These are phyloP conservation scores for Lepidurus apus DNA, from an alignment of 1,140 invertebrate species.

Conservation along the genomic window DNA sequence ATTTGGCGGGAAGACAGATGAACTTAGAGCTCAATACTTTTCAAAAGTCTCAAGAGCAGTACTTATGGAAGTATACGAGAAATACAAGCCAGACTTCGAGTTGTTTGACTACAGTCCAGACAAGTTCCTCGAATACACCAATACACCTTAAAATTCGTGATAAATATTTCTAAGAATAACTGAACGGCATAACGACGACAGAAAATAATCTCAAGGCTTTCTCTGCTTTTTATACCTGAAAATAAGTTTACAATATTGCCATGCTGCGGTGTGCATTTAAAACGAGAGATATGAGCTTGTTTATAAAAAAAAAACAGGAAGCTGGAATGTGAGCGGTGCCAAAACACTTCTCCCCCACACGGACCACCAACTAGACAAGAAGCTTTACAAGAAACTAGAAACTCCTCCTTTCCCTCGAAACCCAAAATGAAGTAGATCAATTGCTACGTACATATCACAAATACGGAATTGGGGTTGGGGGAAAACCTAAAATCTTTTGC, in stretches of 20 bases:
- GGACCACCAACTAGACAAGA: constrained; percentile 2
- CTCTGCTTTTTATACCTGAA: constrained; percentile 27
- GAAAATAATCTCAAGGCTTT: constrained; percentile 25
- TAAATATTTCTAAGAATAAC: not conserved
- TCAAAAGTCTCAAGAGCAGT: constrained; percentile 54
- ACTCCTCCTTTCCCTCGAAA: not conserved
- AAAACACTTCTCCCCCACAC: not conserved
- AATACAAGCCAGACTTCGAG: constrained; percentile 68
- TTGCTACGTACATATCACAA: not conserved
- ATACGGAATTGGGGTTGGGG: not conserved
- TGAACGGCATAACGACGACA: not conserved
- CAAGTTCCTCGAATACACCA: constrained; percentile 55
- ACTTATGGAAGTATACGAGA: constrained; percentile 57
- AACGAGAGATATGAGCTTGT: not conserved
- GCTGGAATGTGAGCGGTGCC: constrained; percentile 16
- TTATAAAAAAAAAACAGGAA: constrained; percentile 5
- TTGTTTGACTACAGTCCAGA: constrained; percentile 73
- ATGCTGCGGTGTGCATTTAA: constrained; percentile 20
- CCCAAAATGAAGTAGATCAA: not conserved
- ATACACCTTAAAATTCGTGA: not conserved
- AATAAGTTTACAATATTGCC: constrained; percentile 28
- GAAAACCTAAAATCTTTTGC: not conserved
- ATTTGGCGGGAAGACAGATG: constrained; percentile 56
- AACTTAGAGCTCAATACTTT: constrained; percentile 63
- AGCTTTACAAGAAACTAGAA: constrained; percentile 22